Evolutionary conservation across 2,888 invertebrate genomes (phyloP), one percentile per base, ranked within the genome.

Genomic region (Tipula lateralis): DNA sequence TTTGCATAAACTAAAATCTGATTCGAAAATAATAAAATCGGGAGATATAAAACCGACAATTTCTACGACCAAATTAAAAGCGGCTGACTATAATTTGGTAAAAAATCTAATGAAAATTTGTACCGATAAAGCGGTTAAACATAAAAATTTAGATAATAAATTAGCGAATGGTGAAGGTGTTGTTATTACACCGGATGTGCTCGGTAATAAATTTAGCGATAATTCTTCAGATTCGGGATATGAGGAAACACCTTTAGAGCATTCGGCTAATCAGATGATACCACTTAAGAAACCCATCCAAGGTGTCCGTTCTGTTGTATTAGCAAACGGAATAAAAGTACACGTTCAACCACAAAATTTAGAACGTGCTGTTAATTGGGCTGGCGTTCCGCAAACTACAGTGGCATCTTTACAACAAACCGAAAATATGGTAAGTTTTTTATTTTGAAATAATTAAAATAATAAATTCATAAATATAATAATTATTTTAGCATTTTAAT

Each of bases 161-260:
- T 6, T 6, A 29, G 30, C 19, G 2, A 84, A 83, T 84, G 29
- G 82, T 82, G 44, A 36, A 39, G 83, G 83, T 83, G 29, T 29
- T 44, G 66, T 2, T 66, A 9, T 7, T n/a, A 84, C 81, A 19
- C n/a, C 34, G 24, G 86, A 85, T 84, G 88, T 89, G 5, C 87
- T 89, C 84, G 88, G 89, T 16, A 89, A 88, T 44, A 90, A 90
- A 87, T 90, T 90, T 85, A 93, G 93, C 89, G 94, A 94, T 87
- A 93, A 93, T 87, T 94, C 94, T 36, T 94, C 94, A 0, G 94
- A 94, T 89, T 94, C 94, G 0, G 94, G 94, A 4, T 94, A 94
- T 87, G 94, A 94, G 87, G 94, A 94, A 87, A 89, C 89, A 86
- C 87, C 89, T 34, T 87, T 88, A 34, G 90, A 90, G 32, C 88